Base-by-base conservation (phyloP, 2,113 vertebrate genomes). In the Bucco capensis region DNA sequence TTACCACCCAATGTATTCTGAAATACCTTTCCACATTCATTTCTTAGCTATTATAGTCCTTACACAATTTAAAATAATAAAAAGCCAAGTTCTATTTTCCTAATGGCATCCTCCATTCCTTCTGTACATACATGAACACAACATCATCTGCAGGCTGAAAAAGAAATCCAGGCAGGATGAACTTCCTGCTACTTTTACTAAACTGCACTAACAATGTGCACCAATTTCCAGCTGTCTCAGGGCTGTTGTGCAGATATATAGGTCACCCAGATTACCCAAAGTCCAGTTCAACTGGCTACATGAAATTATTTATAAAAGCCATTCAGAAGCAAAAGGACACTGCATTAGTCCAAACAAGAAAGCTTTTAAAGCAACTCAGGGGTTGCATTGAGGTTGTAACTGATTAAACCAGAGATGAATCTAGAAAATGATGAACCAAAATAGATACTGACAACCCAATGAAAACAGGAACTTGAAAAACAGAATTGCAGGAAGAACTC, bases 31-130 rank as follows among this genome's bases (percentile, higher is more conserved):
- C 95, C 94, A 93, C 82, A 79, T 94, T 79, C 53, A 86, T 94
- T 96, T 95, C 94, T 86, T 76, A 93, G 96, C 96, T 97, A 97
- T 97, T 96, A 97, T 33, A 97, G 92, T 82, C 95, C 92, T 92
- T 95, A 85, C 86, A 95, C 92, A 95, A 95, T 96, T 96, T 97
- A 92, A 97, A 97, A 97, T 92, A 96, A 96, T 96, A 97, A 97
- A 97, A 96, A 95, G 88, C 93, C 92, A 96, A 95, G 90, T 92
- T 95, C 89, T 78, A 90, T 97, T 97, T 96, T 96, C 90, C 91
- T 97, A 97, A 98, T 94, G 96, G 96, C 91, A 94, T 33, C 83
- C 94, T 96, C 96, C 94, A 95, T 88, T 91, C 94, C 85, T 96
- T 96, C 86, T 61, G 86, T 89, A 96, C 94, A 77, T 65, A 75